Base-by-base conservation (phyloP, 2,113 vertebrate species). In the Nycticryphes semicollaris region DNA sequence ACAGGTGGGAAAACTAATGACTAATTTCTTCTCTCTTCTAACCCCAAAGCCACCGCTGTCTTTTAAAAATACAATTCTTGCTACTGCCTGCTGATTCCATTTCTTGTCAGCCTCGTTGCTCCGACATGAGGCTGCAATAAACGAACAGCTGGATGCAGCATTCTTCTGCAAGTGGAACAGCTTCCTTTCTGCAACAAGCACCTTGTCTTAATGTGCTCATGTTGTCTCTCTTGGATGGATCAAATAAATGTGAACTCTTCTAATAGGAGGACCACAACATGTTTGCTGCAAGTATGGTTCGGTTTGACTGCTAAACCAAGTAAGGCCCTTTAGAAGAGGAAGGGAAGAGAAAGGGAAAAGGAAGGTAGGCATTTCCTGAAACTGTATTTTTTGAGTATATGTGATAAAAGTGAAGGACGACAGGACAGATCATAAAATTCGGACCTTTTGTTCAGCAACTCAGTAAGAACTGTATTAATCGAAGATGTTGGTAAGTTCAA, bases 1-100 rank as follows among this genome's bases (percentile, higher is more conserved):
- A 50, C 87, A 95, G 92, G 95, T 93, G 94, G 91, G 67, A 87
- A 89, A 93, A 83, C 31, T 84, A 89, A 95, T 95, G 91, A 91
- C 74, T 96, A 94, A 96, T 95, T 94, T 89, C 70, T 92, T 91
- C 59, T 85, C 69, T 93, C 48, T 95, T 94, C 81, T 50, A 82
- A 67, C 7, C 63, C 57, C 94, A 51, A 62, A 83, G 43, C 41
- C 48, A 76, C 62, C 45, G 84, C 45, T 24, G 31, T 78, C 70
- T 94, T 92, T 96, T 72, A 80, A 91, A 95, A 94, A 94, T 62
- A 51, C 72, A 85, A 11, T 62, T 94, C 94, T 89, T 84, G 69
- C 19, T 30, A 43, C 41, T 87, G 41, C 84, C 80, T 81, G 73
- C 92, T 96, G 94, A 62, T 94, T 93, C 67, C 41, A 73, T 90